A percentile compares a stretch with the other conserved stretches of the same genome.
Evolutionary conservation across 2,113 vertebrate genomes (phyloP).

Genomic region (Pimephales promelas): DNA sequence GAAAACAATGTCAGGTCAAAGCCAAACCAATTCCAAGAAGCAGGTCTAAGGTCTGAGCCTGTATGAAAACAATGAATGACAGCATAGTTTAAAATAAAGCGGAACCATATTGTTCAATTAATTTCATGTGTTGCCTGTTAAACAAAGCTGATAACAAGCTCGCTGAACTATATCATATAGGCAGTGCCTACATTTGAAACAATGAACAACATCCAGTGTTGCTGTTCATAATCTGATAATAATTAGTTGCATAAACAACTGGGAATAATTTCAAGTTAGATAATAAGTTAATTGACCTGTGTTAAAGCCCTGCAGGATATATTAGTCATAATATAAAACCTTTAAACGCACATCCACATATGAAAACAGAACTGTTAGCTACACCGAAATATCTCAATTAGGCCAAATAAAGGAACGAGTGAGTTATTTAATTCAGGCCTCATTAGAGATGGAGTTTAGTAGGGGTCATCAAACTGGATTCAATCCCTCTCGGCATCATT

Average conservation of each 20-base stretch:
- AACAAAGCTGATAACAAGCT: not conserved
- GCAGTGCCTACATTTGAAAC: not conserved
- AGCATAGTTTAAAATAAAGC: not conserved
- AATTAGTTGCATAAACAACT: constrained; percentile 33
- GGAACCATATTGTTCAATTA: constrained; percentile 15
- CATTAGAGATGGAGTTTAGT: constrained; percentile 26
- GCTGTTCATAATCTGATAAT: constrained; percentile 18
- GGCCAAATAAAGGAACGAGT: not conserved
- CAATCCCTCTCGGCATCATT: not conserved
- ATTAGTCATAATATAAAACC: constrained; percentile 14
- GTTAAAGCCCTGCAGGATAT: constrained; percentile 1
- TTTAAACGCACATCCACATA: not conserved
- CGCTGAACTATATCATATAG: not conserved
- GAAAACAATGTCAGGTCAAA: constrained; percentile 45
- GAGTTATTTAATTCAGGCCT: constrained; percentile 34
- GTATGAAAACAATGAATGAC: constrained; percentile 27
- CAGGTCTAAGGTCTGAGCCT: constrained; percentile 3
- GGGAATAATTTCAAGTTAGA: constrained; percentile 35
- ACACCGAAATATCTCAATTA: constrained; percentile 1
- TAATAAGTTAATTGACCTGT: constrained; percentile 27
- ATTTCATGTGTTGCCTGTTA: constrained; percentile 19
- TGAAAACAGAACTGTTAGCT: not conserved
- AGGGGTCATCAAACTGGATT: constrained; percentile 18
- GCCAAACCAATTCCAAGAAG: not conserved
- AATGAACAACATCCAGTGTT: not conserved